Percentiles rank a stretch among this genome's conserved stretches.
These are phyloP conservation scores for Sweltsa coloradensis DNA, from an alignment of 1,140 invertebrate genomes.

Conservation along the genomic window DNA sequence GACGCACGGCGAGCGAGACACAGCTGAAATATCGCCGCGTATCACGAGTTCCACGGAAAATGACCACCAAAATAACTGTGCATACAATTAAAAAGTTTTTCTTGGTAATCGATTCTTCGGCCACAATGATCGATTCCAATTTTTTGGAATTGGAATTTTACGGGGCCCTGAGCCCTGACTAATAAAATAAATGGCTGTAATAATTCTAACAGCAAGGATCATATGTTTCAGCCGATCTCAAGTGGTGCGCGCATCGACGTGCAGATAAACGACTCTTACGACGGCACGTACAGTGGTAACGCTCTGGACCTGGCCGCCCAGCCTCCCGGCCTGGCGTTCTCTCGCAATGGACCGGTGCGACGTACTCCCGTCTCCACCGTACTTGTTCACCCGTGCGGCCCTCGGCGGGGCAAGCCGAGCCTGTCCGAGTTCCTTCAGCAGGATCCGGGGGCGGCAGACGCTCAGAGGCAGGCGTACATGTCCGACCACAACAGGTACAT, in stretches of 20 bases:
- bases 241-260: constrained; percentile 86
- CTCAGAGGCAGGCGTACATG: constrained; percentile 71
- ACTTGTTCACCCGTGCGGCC: constrained; percentile 77
- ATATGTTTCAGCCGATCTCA: constrained; percentile 50
- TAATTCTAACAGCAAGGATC: no score
- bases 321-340: constrained; percentile 47
- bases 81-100: no score
- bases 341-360: constrained; percentile 68
- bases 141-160: constrained; percentile 8
- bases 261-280: constrained; percentile 87
- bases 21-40: no score
- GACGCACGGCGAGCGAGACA: no score
- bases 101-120: no score
- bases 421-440: constrained; percentile 75
- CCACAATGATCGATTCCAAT: no score
- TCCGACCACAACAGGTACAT: constrained; percentile 82
- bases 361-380: constrained; percentile 79
- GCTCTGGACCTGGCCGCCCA: constrained; percentile 76
- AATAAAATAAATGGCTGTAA: not conserved
- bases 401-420: constrained; percentile 54
- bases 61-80: no score
- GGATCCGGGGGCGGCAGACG: constrained; percentile 67
- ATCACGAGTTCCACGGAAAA: no score
- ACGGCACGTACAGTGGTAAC: constrained; percentile 91
- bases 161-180: no score